Evolutionary conservation across 2,797 vertebrate species (phyloP), one percentile per base, ranked within the genome.

Genomic region (Morelia viridis): DNA sequence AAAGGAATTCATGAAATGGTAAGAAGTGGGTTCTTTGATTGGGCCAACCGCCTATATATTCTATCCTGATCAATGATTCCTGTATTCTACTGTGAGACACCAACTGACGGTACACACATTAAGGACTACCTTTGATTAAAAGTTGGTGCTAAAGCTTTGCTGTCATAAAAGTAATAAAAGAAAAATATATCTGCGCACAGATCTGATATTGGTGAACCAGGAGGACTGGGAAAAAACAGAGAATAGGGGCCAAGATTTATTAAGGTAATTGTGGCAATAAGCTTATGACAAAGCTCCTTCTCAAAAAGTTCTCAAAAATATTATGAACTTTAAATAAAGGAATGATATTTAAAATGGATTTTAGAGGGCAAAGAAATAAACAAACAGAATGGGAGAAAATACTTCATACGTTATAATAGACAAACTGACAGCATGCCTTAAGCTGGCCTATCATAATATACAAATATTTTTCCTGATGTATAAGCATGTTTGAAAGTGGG

Each of bases 301-400:
- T 84, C 92, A 93, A 28, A 53, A 93, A 11, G n/a, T 31, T 91
- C 93, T 93, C 53, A 93, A 93, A 17, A 89, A 91, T 56, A 93
- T 46, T 8, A 95, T 94, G 11, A 94, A 56, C 92, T 64, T 1
- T 87, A 91, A 41, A 90, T 56, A 85, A 91, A 87, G 90, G 93
- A 91, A 88, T 26, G 90, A 92, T 93, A 85, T n/a, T 93, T 89
- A 61, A 91, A 94, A 95, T 4, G 64, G 12, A 89, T 87, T 95
- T 84, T 92, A 83, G 89, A 68, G 90, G 80, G 92, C n/a, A 92
- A 88, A 92, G 28, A 80, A 93, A 92, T 62, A 92, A 92, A 92
- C 62, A 92, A 90, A 93, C 89, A 95, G 87, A 92, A 0, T 90
- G 71, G 91, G 91, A 93, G 92, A 89, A 95, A 95, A 96, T 92